Base-by-base conservation (phyloP, 2,113 vertebrate genomes). In the Genyomyrus donnyi region DNA sequence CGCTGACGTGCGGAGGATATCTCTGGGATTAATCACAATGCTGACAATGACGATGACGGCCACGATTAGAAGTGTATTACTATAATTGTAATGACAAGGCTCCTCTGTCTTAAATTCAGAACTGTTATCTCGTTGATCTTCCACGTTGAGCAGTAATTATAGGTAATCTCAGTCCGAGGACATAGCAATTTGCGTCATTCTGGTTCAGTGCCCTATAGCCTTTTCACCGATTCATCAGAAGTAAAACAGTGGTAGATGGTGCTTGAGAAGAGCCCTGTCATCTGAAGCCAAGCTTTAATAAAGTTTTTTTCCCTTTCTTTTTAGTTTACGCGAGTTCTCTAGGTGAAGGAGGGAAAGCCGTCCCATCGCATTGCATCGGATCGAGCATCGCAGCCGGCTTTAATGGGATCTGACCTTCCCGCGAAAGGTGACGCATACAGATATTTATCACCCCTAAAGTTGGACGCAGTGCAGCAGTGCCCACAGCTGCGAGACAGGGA, bases 121-220 rank as follows among this genome's bases (percentile, higher is more conserved):
- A 62, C 53, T 15, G 87, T 88, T 88, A 88, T 88, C 90, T 92
- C 93, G 94, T 93, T 94, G 93, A 95, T 95, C 92, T 94, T 88
- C 90, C 90, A 87, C 84, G 88, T 90, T 92, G 85, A 93, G 90
- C 91, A 92, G 93, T 95, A 95, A 95, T 95, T 94, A 94, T 90
- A 89, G 88, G 92, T 94, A 95, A 95, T 95, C 94, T 94, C 89
- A 93, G 94, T 94, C 94, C 93, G 92, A 94, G 93, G 93, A 94
- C 92, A 89, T 91, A 90, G 93, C 92, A 91, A 92, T 94, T 93
- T 94, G 93, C 93, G 94, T 92, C 93, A 91, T 90, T 92, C 91
- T 93, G 92, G 90, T 93, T 91, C 88, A 62, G 91, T 91, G 87
- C 91, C 91, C 92, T 89, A 90, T 88, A 89, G 94, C 90, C 91